Evolutionary conservation across 23 tunicate species (phyloP), one percentile per base, ranked within the genome.

Genomic region (Trididemnum miniatum): DNA sequence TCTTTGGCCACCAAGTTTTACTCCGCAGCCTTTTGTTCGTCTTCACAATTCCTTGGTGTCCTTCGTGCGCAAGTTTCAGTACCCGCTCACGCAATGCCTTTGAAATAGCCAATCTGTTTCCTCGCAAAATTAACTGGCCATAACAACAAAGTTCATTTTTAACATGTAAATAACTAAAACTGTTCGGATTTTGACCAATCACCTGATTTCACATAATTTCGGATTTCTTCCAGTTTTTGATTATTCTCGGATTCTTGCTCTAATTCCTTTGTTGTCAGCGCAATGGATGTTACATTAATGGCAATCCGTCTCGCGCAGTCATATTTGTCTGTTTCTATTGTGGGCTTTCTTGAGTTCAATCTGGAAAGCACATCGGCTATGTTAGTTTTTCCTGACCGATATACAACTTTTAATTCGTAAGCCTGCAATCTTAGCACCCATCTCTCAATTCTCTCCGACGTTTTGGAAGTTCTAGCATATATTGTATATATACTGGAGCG

Each of bases 1-100:
- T 78, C 25, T 78, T 78, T 28, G 82, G 72, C 82, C 82, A 78
- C 82, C 82, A 78, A 3, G 54, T 72, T 78, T 78, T 78, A 27
- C 35, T 52, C 18, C 82, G 34, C 49, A 78, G 31, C 29, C 72
- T 52, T 22, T 78, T 78, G 31, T 74, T 74, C 27, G 80, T 74
- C 31, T 74, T 74, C 59, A 74, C 80, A 28, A 3, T 74, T 35
- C 80, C 80, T 39, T 74, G 59, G 31, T 74, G 60, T 20, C 80
- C 80, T 74, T 35, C 62, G 28, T 74, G 80, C n/a, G 80, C 80
- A 1, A 74, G 59, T 22, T 74, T 24, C 35, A 74, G 59, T 23
- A 74, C 71, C 7, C 31, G 71, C 31, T 63, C 31, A 23, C 71
- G 71, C 22, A 74, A 39, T n/a, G 24, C n/a, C 59, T n/a, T n/a